Evolutionary conservation across 2,797 vertebrate genomes (phyloP).

Genomic region (Microtus californicus): DNA sequence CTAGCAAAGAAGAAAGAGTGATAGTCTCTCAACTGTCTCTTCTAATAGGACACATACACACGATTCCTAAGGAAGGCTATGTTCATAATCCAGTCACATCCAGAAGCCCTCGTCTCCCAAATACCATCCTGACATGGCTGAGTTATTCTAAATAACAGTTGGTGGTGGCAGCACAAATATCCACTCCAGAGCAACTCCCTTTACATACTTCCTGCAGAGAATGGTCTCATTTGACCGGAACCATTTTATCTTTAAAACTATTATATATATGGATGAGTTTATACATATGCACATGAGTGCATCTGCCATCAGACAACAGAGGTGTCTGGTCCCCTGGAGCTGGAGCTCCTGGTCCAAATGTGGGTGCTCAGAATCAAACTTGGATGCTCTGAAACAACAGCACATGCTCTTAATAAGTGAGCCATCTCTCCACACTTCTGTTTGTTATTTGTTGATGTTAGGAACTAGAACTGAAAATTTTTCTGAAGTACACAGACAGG

Average conservation of each 20-base stretch:
- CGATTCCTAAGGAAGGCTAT: not conserved
- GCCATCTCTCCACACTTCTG: not conserved
- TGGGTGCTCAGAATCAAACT: not conserved
- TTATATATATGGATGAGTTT: not conserved
- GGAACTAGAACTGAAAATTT: not conserved
- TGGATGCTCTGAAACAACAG: not conserved
- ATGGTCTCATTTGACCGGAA: not conserved
- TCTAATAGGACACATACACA: not conserved
- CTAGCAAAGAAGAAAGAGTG: not conserved
- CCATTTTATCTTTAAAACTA: not conserved
- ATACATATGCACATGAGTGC: not conserved
- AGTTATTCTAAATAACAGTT: not conserved
- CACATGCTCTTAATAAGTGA: not conserved
- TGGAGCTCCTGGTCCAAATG: not conserved
- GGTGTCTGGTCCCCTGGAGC: not conserved
- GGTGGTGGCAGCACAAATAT: not conserved
- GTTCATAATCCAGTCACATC: not conserved
- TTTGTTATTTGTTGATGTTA: conserved; percentile 4
- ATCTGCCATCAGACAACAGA: not conserved
- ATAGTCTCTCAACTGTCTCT: not conserved
- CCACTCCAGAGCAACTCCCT: not conserved
- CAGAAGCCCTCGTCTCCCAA: not conserved
- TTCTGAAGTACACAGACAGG: conserved; percentile 25
- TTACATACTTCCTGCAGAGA: not conserved
- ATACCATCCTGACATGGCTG: not conserved